phyloP scores from a whole-genome alignment of 1,140 invertebrate species.

The Psix sp. region DNA sequence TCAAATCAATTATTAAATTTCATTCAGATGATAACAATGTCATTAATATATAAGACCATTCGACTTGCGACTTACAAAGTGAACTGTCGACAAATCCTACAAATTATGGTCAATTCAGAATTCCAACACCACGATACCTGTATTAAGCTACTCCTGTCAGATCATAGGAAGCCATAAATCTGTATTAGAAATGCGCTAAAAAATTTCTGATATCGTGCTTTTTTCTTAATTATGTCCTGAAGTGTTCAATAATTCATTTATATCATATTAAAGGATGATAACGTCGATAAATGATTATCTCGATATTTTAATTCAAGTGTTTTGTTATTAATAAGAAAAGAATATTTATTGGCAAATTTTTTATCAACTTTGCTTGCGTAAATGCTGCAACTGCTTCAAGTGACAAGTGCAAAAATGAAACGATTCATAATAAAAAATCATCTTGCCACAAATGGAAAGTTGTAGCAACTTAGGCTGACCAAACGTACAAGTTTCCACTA shows the following conservation, averaged over 20 bases:
- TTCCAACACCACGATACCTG: constrained; percentile 67
- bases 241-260: constrained; percentile 2
- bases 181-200: constrained; percentile 64
- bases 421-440: constrained; percentile 4
- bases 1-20: not conserved
- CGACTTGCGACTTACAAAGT: constrained; percentile 10
- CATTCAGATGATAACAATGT: constrained; percentile 13
- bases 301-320: too few species aligned
- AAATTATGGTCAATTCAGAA: constrained; percentile 73
- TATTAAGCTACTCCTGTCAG: constrained; percentile 64
- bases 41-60: constrained; percentile 5
- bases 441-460: constrained; percentile 18
- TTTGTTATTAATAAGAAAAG: too few species aligned
- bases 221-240: constrained; percentile 34
- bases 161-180: constrained; percentile 71
- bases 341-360: too few species aligned
- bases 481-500: constrained; percentile 29
- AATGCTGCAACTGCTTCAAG: too few species aligned
- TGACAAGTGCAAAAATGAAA: too few species aligned
- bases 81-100: constrained; percentile 50
- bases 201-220: constrained; percentile 25
- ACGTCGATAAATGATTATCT: too few species aligned
- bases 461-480: constrained; percentile 23
- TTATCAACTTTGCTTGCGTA: too few species aligned
- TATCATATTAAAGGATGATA: not conserved